Percentiles rank a stretch among this genome's conserved stretches.
phyloP scores from a whole-genome alignment of 1,140 invertebrate genomes.

The Nymphalis io region DNA sequence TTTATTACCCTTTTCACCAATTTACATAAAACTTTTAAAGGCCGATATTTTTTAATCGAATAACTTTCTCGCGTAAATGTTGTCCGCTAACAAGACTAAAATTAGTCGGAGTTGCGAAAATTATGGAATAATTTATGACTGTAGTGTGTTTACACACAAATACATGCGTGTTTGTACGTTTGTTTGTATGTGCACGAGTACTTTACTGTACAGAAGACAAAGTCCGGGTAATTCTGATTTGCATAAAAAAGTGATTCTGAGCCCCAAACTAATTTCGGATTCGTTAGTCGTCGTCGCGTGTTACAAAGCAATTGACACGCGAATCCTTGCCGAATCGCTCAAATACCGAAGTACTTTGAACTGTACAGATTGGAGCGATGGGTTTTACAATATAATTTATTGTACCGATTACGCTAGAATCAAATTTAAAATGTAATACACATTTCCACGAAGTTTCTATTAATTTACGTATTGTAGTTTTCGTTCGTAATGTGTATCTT shows the following conservation, averaged over 20 bases:
- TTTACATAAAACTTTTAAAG: neutral
- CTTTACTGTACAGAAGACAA: neutral
- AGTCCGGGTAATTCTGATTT: slow-evolving; percentile 44
- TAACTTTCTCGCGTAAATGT: slow-evolving; percentile 1
- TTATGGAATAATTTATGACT: slow-evolving; percentile 36
- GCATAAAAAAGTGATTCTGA: slow-evolving; percentile 52
- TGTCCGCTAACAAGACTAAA: neutral
- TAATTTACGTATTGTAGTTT: neutral
- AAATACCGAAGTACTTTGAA: slow-evolving; percentile 12
- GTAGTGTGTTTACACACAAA: neutral
- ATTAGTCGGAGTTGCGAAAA: slow-evolving; percentile 30
- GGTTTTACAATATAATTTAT: neutral
- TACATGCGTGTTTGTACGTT: no score
- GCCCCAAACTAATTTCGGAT: slow-evolving; percentile 54
- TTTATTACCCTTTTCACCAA: neutral
- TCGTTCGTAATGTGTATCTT: neutral
- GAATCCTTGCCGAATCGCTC: slow-evolving; percentile 44
- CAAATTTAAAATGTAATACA: slow-evolving; percentile 2
- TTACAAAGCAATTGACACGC: slow-evolving; percentile 47
- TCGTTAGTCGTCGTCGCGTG: slow-evolving; percentile 56
- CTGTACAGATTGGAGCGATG: neutral
- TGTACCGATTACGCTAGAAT: neutral
- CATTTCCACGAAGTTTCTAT: neutral
- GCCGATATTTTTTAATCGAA: neutral
- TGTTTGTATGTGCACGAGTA: no score